Evolutionary conservation across 2,113 vertebrate species (phyloP).

Genomic region (Nannobrachium achirus): DNA sequence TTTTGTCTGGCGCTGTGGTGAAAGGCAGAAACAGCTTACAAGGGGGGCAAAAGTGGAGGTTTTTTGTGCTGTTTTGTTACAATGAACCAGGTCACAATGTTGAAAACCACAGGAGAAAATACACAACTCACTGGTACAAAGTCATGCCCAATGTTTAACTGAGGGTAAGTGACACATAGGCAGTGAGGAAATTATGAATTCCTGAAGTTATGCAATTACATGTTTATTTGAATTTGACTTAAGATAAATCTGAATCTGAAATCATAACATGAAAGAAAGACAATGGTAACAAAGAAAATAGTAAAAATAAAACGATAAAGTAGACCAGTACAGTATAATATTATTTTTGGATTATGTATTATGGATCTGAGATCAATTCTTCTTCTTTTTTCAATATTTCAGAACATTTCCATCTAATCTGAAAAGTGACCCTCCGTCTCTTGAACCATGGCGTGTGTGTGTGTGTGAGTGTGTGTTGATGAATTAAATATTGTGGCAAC

Average conservation of each 20-base stretch:
- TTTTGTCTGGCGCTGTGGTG: slow-evolving; percentile 32
- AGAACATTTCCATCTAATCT: slow-evolving; percentile 20
- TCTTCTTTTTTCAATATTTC: slow-evolving; percentile 35
- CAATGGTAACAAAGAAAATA: too few relatives aligned
- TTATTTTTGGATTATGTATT: background rate
- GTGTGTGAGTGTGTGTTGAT: slow-evolving; percentile 47
- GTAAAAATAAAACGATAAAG: too few relatives aligned
- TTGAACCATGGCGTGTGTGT: slow-evolving; percentile 33
- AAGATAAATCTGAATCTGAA: background rate
- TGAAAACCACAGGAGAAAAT: slow-evolving; percentile 31
- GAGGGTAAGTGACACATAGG: background rate
- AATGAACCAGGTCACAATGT: slow-evolving; percentile 13
- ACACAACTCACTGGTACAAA: slow-evolving; percentile 8
- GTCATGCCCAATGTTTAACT: background rate
- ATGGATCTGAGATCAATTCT: slow-evolving; percentile 39
- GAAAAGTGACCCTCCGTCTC: background rate
- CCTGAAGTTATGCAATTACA: background rate
- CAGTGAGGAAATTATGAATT: background rate
- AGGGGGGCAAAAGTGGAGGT: background rate
- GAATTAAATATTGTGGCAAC: slow-evolving; percentile 81
- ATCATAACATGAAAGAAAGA: background rate
- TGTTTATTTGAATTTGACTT: background rate
- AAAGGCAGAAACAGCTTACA: slow-evolving; percentile 23
- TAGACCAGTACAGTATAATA: too few relatives aligned
- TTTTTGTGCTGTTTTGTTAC: background rate